These are phyloP conservation scores for Drosophila austrosaltans DNA, from an alignment of 2,888 invertebrate genomes.

Conservation along the genomic window DNA sequence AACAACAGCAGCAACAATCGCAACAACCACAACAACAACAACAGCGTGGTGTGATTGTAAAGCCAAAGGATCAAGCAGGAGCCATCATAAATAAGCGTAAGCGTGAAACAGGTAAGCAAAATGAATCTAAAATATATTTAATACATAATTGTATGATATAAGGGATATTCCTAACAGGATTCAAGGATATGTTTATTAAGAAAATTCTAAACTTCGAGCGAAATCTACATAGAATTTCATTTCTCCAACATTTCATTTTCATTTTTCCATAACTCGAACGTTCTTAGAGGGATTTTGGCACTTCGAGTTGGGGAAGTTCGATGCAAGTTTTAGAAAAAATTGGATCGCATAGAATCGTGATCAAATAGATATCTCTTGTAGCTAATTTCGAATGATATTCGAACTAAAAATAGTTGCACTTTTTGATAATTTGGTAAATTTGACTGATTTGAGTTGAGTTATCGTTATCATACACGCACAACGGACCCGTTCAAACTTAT, in stretches of 20 bases:
- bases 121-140: too few species aligned
- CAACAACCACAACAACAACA: constrained; percentile 37
- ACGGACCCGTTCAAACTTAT: constrained; percentile 22
- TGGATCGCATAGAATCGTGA: too few species aligned
- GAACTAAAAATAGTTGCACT: neutral
- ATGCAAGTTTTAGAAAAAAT: too few species aligned
- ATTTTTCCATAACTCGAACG: too few species aligned
- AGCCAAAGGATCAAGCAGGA: constrained; percentile 46
- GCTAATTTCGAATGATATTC: neutral
- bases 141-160: neutral
- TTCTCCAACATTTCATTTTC: too few species aligned
- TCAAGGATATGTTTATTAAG: too few species aligned
- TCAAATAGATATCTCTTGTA: neutral
- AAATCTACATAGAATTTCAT: too few species aligned
- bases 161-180: too few species aligned
- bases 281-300: too few species aligned
- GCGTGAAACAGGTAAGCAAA: constrained; percentile 71
- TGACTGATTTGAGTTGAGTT: constrained; percentile 34
- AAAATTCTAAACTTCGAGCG: too few species aligned
- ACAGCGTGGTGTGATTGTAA: constrained; percentile 29
- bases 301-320: too few species aligned
- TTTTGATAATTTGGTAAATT: constrained; percentile 4
- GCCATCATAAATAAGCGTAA: constrained; percentile 67
- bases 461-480: constrained; percentile 50
- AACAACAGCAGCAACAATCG: constrained; percentile 32